A percentile compares a stretch with the other conserved stretches of the same genome.
phyloP scores from a whole-genome alignment of 2,113 vertebrate species.

The Baryphthengus martii region DNA sequence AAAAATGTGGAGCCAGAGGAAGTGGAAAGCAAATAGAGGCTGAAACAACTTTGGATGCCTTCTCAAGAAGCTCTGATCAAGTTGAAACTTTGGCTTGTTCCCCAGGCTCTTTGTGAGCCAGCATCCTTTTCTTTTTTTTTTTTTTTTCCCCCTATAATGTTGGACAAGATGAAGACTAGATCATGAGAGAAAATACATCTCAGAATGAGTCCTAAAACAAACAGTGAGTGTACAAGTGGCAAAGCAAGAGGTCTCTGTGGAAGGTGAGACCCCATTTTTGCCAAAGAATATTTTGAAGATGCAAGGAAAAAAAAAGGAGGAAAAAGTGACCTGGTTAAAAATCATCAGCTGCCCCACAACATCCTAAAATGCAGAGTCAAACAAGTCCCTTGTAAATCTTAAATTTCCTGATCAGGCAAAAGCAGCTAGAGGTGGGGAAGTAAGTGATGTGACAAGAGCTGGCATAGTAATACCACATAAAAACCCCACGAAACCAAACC shows the following conservation, averaged over 20 bases:
- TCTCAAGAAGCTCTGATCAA: slow-evolving; percentile 30
- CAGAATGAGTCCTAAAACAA: neutral
- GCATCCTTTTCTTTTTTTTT: neutral
- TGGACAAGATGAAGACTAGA: neutral
- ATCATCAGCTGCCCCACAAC: neutral
- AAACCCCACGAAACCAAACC: neutral
- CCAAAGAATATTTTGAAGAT: neutral
- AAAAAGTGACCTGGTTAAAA: neutral
- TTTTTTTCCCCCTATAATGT: neutral
- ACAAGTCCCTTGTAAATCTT: neutral
- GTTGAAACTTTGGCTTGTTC: neutral
- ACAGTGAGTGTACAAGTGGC: neutral
- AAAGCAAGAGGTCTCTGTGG: neutral
- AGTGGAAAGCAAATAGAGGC: neutral
- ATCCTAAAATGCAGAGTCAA: neutral
- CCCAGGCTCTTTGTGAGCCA: neutral
- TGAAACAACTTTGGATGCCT: slow-evolving; percentile 17
- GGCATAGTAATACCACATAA: neutral
- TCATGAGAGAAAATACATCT: neutral
- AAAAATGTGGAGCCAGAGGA: neutral
- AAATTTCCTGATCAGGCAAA: neutral
- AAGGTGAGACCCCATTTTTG: neutral
- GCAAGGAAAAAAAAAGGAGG: neutral
- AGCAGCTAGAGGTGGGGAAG: neutral
- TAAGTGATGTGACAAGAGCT: neutral